Base-by-base conservation (phyloP, 2,888 invertebrate genomes). In the Sinopyrophorus schimmeli region DNA sequence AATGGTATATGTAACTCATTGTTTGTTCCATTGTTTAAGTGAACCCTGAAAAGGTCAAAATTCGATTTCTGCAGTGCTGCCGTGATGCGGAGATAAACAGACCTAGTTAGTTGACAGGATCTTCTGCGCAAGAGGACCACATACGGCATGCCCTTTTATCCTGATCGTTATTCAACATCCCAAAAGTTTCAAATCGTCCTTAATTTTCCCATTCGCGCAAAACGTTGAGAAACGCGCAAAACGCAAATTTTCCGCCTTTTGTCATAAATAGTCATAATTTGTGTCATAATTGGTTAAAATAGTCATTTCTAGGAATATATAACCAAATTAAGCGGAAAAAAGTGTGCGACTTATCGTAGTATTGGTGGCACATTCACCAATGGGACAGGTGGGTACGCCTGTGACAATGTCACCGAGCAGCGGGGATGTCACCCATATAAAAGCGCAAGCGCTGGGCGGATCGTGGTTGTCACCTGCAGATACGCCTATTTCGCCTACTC, bases 331-430 rank as follows among this genome's bases (percentile, higher is more conserved):
- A n/a, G n/a, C n/a, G n/a, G n/a, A n/a, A 32, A 40, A 43, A 37
- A 46, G 53, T 50, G 48, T n/a, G n/a, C n/a, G n/a, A n/a, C n/a
- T n/a, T n/a, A n/a, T n/a, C n/a, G 57, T 60, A 65, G 70, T 61
- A 72, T 71, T 70, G 72, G 66, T 68, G 64, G 65, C 64, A 64
- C 67, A 60, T 58, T 7, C 68, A 63, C 63, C 71, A 70, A 70
- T 70, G 70, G 64, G 70, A 60, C 71, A 72, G 71, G 72, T 71
- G 70, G 71, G 68, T 69, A 66, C 68, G 69, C 64, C 68, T 69
- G 72, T 73, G 71, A 62, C 65, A 68, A 69, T 72, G 72, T 73
- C 72, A 72, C 72, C 71, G 65, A 42, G 43, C 46, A 62, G 67
- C 55, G 66, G 71, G 71, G 68, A 71, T 71, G 71, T 71, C 71